Evolutionary conservation across 2,113 vertebrate genomes (phyloP).

Genomic region (Amphiprion ocellaris): DNA sequence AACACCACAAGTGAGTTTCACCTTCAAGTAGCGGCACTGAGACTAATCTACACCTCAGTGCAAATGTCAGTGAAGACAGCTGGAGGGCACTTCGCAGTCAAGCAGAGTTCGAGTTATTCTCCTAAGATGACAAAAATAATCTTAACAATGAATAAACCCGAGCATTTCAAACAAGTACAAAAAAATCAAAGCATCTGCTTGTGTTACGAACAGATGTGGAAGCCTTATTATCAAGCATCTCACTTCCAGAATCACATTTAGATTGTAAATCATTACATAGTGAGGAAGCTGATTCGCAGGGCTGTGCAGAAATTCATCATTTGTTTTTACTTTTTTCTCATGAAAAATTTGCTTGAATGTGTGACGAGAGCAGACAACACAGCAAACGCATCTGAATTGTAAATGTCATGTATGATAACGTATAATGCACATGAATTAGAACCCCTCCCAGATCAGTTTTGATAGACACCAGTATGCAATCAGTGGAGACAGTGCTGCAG

Average conservation of each 20-base stretch:
- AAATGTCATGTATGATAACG: slow-evolving; percentile 55
- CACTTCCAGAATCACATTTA: slow-evolving; percentile 20
- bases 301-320: slow-evolving; percentile 3
- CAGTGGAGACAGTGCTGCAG: slow-evolving; percentile 42
- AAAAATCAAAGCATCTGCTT: slow-evolving; percentile 10
- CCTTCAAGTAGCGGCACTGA: slow-evolving; percentile 21
- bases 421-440: slow-evolving; percentile 7
- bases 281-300: slow-evolving; percentile 8
- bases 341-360: slow-evolving; percentile 31
- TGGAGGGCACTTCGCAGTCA: slow-evolving; percentile 1
- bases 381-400: slow-evolving; percentile 34
- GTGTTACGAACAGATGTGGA: slow-evolving; percentile 27
- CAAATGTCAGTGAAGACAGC: slow-evolving; percentile 30
- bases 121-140: background rate
- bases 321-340: background rate
- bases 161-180: background rate
- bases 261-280: slow-evolving; percentile 32
- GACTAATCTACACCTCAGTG: slow-evolving; percentile 20
- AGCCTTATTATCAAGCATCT: slow-evolving; percentile 26
- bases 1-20: slow-evolving; percentile 11
- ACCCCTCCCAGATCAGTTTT: slow-evolving; percentile 27
- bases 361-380: slow-evolving; percentile 5
- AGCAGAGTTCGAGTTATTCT: slow-evolving; percentile 10
- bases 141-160: background rate
- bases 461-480: slow-evolving; percentile 55